These are phyloP conservation scores for Meles meles DNA, from an alignment of 2,113 vertebrate genomes.

Conservation along the genomic window DNA sequence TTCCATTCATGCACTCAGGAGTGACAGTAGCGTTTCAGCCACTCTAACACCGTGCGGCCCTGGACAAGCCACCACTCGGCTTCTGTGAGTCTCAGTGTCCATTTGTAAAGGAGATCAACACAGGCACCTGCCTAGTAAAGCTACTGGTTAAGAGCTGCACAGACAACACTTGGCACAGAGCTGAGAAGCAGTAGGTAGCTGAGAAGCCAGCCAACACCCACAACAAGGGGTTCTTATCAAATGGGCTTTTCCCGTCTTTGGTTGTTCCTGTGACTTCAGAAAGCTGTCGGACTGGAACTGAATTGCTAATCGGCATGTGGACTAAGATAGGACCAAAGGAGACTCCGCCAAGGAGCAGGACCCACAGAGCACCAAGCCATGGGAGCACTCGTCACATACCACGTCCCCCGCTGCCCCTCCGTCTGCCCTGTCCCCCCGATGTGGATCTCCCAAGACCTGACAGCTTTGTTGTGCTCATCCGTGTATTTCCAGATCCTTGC, in stretches of 20 bases:
- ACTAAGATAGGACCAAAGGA: not conserved
- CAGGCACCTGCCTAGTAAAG: not conserved
- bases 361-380: not conserved
- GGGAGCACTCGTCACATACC: not conserved
- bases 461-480: not conserved
- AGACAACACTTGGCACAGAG: not conserved
- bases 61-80: not conserved
- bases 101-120: not conserved
- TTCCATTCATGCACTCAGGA: not conserved
- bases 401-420: not conserved
- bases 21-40: not conserved
- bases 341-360: not conserved
- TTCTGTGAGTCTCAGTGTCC: not conserved
- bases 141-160: not conserved
- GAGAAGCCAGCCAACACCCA: not conserved
- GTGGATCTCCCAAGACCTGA: not conserved
- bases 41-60: not conserved
- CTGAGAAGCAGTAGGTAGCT: not conserved
- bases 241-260: not conserved
- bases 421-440: too few species aligned
- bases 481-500: not conserved
- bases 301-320: not conserved
- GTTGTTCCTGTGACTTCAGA: not conserved
- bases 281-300: not conserved
- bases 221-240: not conserved